Percentiles rank a stretch among this genome's conserved stretches.
phyloP scores from a whole-genome alignment of 92 coral and sea anemone genomes.

The Phymanthus crucifer region DNA sequence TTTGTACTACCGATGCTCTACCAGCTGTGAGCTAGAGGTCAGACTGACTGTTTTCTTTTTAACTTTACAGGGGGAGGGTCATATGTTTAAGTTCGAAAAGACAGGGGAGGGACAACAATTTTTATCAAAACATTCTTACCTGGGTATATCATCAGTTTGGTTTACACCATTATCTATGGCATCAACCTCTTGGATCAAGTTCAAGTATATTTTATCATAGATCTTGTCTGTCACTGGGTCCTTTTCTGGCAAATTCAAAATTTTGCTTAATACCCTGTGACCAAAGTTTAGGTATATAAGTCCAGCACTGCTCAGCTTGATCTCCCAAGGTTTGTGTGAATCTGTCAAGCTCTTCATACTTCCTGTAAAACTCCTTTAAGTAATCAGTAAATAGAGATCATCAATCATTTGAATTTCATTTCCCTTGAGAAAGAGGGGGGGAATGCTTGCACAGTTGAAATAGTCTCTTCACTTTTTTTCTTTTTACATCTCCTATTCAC shows the following conservation, averaged over 20 bases:
- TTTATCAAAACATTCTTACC: no score
- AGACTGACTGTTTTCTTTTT: no score
- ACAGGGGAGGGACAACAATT: no score
- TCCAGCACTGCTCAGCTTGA: conserved; percentile 98
- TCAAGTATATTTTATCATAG: conserved; percentile 86
- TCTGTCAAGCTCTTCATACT: conserved; percentile 73
- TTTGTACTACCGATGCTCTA: no score
- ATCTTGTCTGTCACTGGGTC: conserved; percentile 66
- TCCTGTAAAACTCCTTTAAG: conserved; percentile 77
- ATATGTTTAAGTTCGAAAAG: no score
- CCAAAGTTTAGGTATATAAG: conserved; percentile 93
- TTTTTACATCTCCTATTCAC: no score
- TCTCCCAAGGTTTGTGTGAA: conserved; percentile 65
- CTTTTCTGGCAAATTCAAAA: conserved; percentile 54
- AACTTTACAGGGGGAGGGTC: no score
- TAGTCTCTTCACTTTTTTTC: no score
- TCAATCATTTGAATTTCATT: not conserved
- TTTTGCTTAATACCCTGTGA: conserved; percentile 61
- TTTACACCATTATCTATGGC: conserved; percentile 95
- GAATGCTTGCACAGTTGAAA: no score
- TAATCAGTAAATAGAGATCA: not conserved
- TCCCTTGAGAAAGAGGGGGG: not conserved
- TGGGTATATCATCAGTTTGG: conserved; percentile 74
- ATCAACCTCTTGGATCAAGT: conserved; percentile 89
- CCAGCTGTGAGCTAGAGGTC: no score